A percentile compares a stretch with the other conserved stretches of the same genome.
Evolutionary conservation across 2,797 vertebrate genomes (phyloP).

Genomic region (Meriones psammophilus): DNA sequence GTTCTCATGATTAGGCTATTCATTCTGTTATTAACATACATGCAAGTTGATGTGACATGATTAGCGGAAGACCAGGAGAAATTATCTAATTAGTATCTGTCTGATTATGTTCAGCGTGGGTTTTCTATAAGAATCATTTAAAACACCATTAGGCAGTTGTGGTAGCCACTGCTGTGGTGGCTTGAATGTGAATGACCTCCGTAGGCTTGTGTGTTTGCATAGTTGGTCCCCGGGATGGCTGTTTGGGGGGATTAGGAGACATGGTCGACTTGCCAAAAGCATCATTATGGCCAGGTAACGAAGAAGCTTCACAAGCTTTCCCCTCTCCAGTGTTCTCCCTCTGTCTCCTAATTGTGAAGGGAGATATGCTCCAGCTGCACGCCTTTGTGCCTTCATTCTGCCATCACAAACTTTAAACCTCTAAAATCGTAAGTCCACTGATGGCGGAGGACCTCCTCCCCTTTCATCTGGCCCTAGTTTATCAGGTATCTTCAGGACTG

Average conservation of each 20-base stretch:
- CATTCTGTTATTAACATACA: conserved; percentile 50
- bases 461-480: too few species aligned
- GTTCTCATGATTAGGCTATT: conserved; percentile 6
- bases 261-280: too few species aligned
- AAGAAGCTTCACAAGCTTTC: background rate
- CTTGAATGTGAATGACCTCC: background rate
- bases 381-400: background rate
- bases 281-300: background rate
- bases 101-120: background rate
- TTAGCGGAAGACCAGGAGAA: background rate
- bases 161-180: background rate
- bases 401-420: background rate
- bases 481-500: too few species aligned
- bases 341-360: background rate
- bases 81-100: background rate
- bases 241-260: background rate
- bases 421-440: background rate
- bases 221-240: background rate
- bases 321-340: background rate
- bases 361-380: too few species aligned
- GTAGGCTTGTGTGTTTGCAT: background rate
- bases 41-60: background rate
- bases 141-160: background rate
- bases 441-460: too few species aligned
- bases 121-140: conserved; percentile 47